phyloP scores from a whole-genome alignment of 2,888 invertebrate species.

The Lasioglossum vierecki region DNA sequence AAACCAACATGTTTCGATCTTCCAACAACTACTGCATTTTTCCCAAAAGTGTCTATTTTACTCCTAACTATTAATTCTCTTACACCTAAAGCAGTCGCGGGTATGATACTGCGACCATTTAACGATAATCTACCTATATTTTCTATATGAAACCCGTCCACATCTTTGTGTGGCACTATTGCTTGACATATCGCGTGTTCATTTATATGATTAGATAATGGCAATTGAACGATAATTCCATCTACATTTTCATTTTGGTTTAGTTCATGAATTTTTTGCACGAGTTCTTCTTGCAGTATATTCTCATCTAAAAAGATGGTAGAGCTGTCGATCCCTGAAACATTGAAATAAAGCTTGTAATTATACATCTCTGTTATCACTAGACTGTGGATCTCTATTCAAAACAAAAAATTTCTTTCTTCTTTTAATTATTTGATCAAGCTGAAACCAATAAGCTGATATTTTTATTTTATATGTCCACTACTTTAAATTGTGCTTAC shows the following conservation, averaged over 20 bases:
- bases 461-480: no score
- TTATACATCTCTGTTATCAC: neutral
- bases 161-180: constrained; percentile 92
- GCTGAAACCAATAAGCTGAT: no score
- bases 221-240: constrained; percentile 94
- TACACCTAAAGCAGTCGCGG: constrained; percentile 82
- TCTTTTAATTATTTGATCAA: no score
- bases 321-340: constrained; percentile 87
- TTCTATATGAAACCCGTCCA: constrained; percentile 94
- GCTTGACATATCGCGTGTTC: constrained; percentile 92
- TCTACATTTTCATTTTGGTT: constrained; percentile 90
- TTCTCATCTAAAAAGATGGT: constrained; percentile 87
- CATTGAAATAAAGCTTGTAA: constrained; percentile 11
- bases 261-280: constrained; percentile 87
- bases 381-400: no score
- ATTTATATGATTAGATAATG: constrained; percentile 91
- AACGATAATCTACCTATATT: constrained; percentile 92
- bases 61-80: constrained; percentile 84
- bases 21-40: constrained; percentile 95
- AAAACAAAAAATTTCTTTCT: no score
- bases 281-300: constrained; percentile 88
- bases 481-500: no score
- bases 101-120: constrained; percentile 84
- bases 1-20: constrained; percentile 96
- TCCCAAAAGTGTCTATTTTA: constrained; percentile 92